Percentiles rank a stretch among this genome's conserved stretches.
Evolutionary conservation across 30 jellyfish, hydroid and myxozoan species (phyloP).

Genomic region (Pseudorhiza aurosa): DNA sequence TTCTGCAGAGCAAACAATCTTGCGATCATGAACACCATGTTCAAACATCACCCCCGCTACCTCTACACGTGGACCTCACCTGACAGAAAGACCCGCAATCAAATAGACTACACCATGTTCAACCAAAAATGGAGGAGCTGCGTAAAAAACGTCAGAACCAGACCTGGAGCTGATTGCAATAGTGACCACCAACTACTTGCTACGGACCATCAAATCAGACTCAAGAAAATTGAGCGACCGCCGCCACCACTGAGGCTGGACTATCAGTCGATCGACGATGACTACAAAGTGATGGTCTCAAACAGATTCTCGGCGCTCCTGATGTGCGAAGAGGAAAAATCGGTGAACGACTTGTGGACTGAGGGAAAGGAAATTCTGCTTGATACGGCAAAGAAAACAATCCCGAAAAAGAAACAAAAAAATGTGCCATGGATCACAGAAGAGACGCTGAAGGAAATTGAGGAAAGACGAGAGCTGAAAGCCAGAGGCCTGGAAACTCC

Average conservation of each 20-base stretch:
- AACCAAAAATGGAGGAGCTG: conserved; percentile 10
- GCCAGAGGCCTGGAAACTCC: background rate
- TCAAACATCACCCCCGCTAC: conserved; percentile 35
- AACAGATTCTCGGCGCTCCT: background rate
- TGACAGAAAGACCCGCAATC: conserved; percentile 24
- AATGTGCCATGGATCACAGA: background rate
- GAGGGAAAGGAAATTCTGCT: conserved; percentile 1
- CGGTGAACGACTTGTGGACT: background rate
- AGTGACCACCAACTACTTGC: conserved; percentile 44
- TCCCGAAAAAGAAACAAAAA: background rate
- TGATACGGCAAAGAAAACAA: no score
- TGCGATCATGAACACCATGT: conserved; percentile 17
- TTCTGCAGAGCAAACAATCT: conserved; percentile 35
- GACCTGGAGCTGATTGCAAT: conserved; percentile 49
- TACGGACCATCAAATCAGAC: background rate
- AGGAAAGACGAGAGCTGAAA: background rate
- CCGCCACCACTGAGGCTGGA: background rate
- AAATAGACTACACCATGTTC: conserved; percentile 23
- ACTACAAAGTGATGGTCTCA: background rate
- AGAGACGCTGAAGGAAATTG: background rate
- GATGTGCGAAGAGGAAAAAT: background rate
- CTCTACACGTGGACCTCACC: conserved; percentile 47
- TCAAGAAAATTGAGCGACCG: conserved; percentile 3
- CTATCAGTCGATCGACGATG: background rate
- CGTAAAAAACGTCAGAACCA: conserved; percentile 10